Evolutionary conservation across 2,797 vertebrate species (phyloP).

Genomic region (Pagetopsis macropterus): DNA sequence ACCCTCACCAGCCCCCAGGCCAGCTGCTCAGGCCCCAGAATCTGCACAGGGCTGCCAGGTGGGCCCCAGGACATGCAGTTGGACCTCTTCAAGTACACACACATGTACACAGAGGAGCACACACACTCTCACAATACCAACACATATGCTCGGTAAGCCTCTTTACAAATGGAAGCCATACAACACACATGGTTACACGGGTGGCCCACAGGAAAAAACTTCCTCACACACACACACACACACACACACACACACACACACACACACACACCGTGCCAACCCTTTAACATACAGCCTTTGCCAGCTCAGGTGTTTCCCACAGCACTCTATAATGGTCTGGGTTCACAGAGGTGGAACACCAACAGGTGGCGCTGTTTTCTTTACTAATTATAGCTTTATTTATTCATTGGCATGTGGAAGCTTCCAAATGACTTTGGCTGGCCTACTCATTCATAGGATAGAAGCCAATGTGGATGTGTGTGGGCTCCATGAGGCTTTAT

Average conservation of each 20-base stretch:
- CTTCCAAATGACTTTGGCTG: constrained; percentile 79
- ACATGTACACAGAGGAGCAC: constrained; percentile 32
- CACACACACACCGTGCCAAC: constrained; percentile 39
- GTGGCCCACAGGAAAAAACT: constrained; percentile 55
- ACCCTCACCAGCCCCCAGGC: constrained; percentile 70
- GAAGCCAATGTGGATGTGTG: constrained; percentile 44
- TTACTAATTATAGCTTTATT: constrained; percentile 80
- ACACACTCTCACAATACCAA: constrained; percentile 64
- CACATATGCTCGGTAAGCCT: constrained; percentile 76
- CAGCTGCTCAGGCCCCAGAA: constrained; percentile 78
- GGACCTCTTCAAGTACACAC: constrained; percentile 54
- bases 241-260: constrained; percentile 2
- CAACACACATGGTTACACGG: constrained; percentile 72
- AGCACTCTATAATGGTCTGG: constrained; percentile 59
- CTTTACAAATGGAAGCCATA: constrained; percentile 73
- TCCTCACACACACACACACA: not conserved
- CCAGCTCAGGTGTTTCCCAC: constrained; percentile 74
- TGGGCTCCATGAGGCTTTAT: constrained; percentile 21
- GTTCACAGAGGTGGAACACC: constrained; percentile 69
- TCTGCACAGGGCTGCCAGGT: constrained; percentile 75
- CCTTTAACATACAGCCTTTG: constrained; percentile 52
- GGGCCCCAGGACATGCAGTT: constrained; percentile 73
- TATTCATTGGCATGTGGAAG: constrained; percentile 77
- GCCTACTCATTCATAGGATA: constrained; percentile 59
- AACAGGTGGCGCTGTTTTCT: constrained; percentile 85